Base-by-base conservation (phyloP, 2,888 invertebrate species). In the Uropetala carovei region DNA sequence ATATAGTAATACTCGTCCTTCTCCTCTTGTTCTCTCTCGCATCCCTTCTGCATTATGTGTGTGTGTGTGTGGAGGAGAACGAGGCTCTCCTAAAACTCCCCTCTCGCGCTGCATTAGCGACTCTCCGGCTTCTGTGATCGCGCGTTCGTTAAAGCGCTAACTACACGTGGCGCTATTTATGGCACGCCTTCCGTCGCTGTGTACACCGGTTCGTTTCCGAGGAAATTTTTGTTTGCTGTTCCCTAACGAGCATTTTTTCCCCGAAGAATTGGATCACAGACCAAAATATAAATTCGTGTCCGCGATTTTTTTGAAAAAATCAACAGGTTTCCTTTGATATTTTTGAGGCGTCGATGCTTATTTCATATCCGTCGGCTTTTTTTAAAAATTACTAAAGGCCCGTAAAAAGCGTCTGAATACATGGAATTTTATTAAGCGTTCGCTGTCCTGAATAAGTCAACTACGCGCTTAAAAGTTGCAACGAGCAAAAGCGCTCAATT, bases 311-410 rank as follows among this genome's bases (percentile, higher is more conserved):
- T 89, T 89, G 60, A 27, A 89, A 89, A 89, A 89, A 64, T 89
- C 89, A 89, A 89, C 89, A 89, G 89, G 89, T 89, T 68, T 68
- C 89, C 30, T n/a, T 27, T 7, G 75, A 75, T 75, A 22, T 75
- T 13, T 75, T 75, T 75, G 16, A 22, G 43, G 68, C 13, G 3
- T 68, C 64, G 22, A 11, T 8, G 75, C 7, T 43, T 43, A 5
- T 43, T 43, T 43, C 43, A 43, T 43, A 43, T 43, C 43, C 43
- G 43, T 43, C 5, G 43, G 5, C 43, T 43, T 43, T 43, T 43
- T 43, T 43, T 5, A n/a, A n/a, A n/a, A n/a, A n/a, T 43, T 43
- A 5, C 5, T 43, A 43, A 43, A 43, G 43, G 43, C 43, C 43
- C 43, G 5, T 43, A 1, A 43, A 43, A 43, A 43, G 43, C 43